Evolutionary conservation across 2,797 vertebrate species (phyloP).

Genomic region (Aplochiton taeniatus): DNA sequence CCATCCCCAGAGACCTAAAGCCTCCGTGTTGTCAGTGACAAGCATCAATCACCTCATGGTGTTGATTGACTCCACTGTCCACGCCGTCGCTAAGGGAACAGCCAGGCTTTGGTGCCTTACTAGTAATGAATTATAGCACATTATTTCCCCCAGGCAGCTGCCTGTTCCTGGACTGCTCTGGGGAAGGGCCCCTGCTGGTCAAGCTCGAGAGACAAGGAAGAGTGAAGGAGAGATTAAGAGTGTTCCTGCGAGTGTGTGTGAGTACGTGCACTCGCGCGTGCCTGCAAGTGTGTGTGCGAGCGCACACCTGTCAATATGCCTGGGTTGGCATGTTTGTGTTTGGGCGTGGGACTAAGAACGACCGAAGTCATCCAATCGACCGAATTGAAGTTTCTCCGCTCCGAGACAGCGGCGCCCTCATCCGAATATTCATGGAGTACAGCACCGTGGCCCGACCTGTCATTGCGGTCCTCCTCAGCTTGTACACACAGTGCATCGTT

Average conservation of each 20-base stretch:
- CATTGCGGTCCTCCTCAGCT: constrained; percentile 6
- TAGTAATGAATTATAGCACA: constrained; percentile 59
- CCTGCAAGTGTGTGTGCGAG: not conserved
- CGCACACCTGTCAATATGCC: not conserved
- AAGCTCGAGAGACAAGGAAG: constrained; percentile 9
- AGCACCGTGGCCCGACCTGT: constrained; percentile 29
- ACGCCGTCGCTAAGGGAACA: constrained; percentile 37
- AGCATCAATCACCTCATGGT: constrained; percentile 55
- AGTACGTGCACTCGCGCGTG: not conserved
- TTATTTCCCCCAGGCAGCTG: constrained; percentile 35
- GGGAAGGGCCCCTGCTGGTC: constrained; percentile 6
- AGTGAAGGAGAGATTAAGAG: constrained; percentile 2
- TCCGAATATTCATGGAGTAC: constrained; percentile 3
- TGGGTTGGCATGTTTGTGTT: not conserved
- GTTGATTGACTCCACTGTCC: constrained; percentile 59
- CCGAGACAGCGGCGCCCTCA: not conserved
- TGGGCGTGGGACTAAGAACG: not conserved
- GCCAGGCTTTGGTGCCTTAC: constrained; percentile 36
- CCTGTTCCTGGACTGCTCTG: constrained; percentile 37
- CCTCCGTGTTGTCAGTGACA: constrained; percentile 40
- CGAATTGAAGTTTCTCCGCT: no score
- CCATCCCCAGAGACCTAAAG: constrained; percentile 42
- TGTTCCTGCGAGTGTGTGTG: constrained; percentile 8
- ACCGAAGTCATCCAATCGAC: no score
- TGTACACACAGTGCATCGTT: constrained; percentile 30